Conservation (phyloP, 1,140 invertebrate genomes). For the Aphidius ervi region DNA sequence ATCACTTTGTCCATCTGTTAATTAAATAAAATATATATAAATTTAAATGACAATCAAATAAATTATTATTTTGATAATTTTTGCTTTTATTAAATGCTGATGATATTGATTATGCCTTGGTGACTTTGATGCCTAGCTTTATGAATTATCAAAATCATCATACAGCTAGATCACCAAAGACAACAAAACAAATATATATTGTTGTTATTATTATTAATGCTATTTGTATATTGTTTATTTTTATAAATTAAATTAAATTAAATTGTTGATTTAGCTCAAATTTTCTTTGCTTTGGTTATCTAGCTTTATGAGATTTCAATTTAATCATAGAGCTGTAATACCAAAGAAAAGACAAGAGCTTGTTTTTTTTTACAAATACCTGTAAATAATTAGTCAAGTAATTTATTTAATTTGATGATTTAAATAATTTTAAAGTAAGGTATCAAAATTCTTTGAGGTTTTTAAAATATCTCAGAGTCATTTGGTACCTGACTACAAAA, state of each 20-base stretch:
- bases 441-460: constrained; percentile 56
- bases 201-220: too few species aligned
- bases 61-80: too few species aligned
- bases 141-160: constrained; percentile 73
- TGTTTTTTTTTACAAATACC: neutral
- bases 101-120: constrained; percentile 45
- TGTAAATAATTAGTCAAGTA: too few species aligned
- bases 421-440: constrained; percentile 41
- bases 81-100: too few species aligned
- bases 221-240: neutral
- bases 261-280: constrained; percentile 26
- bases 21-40: constrained; percentile 12
- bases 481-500: constrained; percentile 71
- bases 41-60: constrained; percentile 9
- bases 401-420: constrained; percentile 8
- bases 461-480: constrained; percentile 67
- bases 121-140: constrained; percentile 93
- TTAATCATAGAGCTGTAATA: constrained; percentile 54
- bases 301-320: constrained; percentile 56
- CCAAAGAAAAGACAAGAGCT: constrained; percentile 51
- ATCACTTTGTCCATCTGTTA: neutral
- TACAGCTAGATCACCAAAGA: constrained; percentile 97
- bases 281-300: constrained; percentile 58
- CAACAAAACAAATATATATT: constrained; percentile 45
- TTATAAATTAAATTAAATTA: neutral